Conservation (phyloP, 2,888 invertebrate genomes). For the Meganola albula region DNA sequence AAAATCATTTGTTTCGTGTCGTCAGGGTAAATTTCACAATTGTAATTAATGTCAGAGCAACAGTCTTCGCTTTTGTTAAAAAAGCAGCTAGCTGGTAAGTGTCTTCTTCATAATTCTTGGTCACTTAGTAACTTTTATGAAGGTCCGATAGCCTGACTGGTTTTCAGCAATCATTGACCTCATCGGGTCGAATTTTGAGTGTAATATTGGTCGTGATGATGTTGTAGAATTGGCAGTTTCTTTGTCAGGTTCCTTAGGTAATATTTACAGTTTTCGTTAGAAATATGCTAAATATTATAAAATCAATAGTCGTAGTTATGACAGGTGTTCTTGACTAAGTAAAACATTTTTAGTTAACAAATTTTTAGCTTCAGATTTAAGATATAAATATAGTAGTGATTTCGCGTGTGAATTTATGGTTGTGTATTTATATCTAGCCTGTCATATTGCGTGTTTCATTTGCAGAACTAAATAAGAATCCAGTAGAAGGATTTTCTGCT, state of each 20-base stretch:
- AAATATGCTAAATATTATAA: constrained; percentile 36
- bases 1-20: constrained; percentile 85
- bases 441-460: neutral
- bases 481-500: constrained; percentile 99
- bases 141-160: too few relatives aligned
- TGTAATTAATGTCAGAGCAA: constrained; percentile 96
- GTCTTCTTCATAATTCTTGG: constrained; percentile 22
- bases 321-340: constrained; percentile 56
- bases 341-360: too few relatives aligned
- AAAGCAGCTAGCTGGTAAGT: constrained; percentile 96
- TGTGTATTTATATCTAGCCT: too few relatives aligned
- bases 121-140: too few relatives aligned
- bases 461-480: constrained; percentile 98
- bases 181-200: constrained; percentile 67
- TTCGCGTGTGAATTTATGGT: too few relatives aligned
- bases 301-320: constrained; percentile 67
- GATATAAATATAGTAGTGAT: too few relatives aligned
- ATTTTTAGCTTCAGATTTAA: too few relatives aligned
- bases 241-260: constrained; percentile 19
- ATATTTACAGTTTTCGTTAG: constrained; percentile 19
- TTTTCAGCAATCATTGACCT: constrained; percentile 73
- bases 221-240: constrained; percentile 17
- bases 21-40: constrained; percentile 86
- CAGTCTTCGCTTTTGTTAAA: constrained; percentile 96
- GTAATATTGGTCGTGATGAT: constrained; percentile 38